A percentile compares a stretch with the other conserved stretches of the same genome.
Conservation (phyloP, 2,888 invertebrate species). For the Scaptomyza tumidula region DNA sequence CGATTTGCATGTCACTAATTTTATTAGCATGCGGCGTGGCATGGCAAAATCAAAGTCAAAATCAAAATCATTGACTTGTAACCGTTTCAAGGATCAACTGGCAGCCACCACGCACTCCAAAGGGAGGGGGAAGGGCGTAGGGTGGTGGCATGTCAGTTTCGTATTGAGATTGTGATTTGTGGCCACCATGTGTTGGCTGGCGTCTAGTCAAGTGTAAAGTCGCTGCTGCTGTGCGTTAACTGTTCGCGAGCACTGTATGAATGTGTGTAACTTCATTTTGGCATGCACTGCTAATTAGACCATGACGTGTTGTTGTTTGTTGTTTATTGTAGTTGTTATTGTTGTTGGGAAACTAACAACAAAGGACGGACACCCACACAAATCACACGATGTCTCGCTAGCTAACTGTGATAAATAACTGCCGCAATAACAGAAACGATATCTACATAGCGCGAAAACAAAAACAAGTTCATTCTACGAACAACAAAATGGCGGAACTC, state of each 20-base stretch:
- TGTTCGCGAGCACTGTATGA: slow-evolving; percentile 45
- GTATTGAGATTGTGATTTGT: slow-evolving; percentile 35
- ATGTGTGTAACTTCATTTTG: slow-evolving; percentile 53
- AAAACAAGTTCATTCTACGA: not conserved
- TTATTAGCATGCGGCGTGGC: slow-evolving; percentile 24
- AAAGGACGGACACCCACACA: slow-evolving; percentile 49
- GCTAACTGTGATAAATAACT: slow-evolving; percentile 54
- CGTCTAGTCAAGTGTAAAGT: slow-evolving; percentile 60
- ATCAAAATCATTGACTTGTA: slow-evolving; percentile 68
- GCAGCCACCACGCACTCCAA: slow-evolving; percentile 14
- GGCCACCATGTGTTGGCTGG: slow-evolving; percentile 2
- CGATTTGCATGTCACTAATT: slow-evolving; percentile 35
- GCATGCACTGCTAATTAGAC: slow-evolving; percentile 63
- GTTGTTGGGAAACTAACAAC: slow-evolving; percentile 27
- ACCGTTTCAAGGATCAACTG: slow-evolving; percentile 71
- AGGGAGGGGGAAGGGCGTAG: too few relatives aligned
- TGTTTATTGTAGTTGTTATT: too few relatives aligned
- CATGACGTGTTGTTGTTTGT: slow-evolving; percentile 64
- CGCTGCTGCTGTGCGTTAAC: slow-evolving; percentile 49
- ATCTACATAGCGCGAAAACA: not conserved
- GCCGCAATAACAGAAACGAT: slow-evolving; percentile 25
- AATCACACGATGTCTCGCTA: slow-evolving; percentile 53
- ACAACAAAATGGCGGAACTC: not conserved
- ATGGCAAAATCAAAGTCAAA: slow-evolving; percentile 37
- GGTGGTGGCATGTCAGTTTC: slow-evolving; percentile 4